Conservation (phyloP, 2,113 vertebrate genomes). For the Menidia beryllina region DNA sequence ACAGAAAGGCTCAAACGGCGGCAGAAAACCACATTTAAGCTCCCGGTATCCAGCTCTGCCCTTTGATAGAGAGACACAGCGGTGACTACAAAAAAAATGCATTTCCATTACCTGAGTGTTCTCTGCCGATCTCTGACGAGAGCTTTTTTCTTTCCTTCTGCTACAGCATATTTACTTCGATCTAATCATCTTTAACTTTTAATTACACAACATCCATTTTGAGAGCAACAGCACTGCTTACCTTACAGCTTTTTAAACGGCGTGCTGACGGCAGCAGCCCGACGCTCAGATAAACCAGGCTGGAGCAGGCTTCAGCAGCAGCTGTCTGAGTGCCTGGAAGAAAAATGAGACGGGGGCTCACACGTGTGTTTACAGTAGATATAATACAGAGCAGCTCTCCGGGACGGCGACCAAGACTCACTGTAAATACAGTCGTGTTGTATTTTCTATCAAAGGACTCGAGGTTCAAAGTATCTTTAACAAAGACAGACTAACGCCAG, state of each 20-base stretch:
- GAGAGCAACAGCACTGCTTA: conserved; percentile 41
- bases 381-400: conserved; percentile 8
- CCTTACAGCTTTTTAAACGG: conserved; percentile 55
- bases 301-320: conserved; percentile 20
- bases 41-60: no score
- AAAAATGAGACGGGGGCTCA: conserved; percentile 30
- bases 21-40: no score
- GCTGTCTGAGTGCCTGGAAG: conserved; percentile 53
- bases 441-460: conserved; percentile 9
- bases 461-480: background rate
- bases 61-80: background rate
- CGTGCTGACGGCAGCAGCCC: conserved; percentile 18
- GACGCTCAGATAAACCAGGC: conserved; percentile 21
- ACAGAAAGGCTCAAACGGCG: no score
- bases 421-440: conserved; percentile 1
- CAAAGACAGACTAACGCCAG: background rate
- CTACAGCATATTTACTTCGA: conserved; percentile 10
- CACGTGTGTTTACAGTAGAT: conserved; percentile 6
- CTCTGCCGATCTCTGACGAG: conserved; percentile 11
- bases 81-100: conserved; percentile 12
- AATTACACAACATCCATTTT: conserved; percentile 17
- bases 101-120: conserved; percentile 28
- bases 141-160: background rate
- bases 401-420: conserved; percentile 5
- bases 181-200: conserved; percentile 11